phyloP scores from a whole-genome alignment of 2,797 vertebrate genomes.

The Enteromius fasciolatus region DNA sequence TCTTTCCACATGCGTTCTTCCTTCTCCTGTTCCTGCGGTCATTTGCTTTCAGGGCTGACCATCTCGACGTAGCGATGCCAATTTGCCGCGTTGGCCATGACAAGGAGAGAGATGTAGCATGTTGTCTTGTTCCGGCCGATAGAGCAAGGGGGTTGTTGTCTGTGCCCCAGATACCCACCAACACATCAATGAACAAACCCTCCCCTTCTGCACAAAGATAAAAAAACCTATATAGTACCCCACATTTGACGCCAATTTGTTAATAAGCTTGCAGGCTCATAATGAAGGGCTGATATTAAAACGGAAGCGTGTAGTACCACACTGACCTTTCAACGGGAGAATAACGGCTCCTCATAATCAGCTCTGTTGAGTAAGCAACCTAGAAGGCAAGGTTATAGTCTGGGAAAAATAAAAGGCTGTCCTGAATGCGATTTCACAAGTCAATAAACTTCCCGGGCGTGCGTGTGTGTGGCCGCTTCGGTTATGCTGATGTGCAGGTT shows the following conservation, averaged over 20 bases:
- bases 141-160: slow-evolving; percentile 61
- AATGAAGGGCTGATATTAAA: slow-evolving; percentile 72
- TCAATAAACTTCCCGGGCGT: slow-evolving; percentile 71
- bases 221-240: neutral
- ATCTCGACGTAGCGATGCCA: slow-evolving; percentile 66
- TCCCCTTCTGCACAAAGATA: slow-evolving; percentile 15
- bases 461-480: slow-evolving; percentile 48
- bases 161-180: slow-evolving; percentile 13
- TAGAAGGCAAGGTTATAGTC: slow-evolving; percentile 75
- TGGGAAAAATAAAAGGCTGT: slow-evolving; percentile 65
- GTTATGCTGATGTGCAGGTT: slow-evolving; percentile 72
- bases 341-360: slow-evolving; percentile 74
- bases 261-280: slow-evolving; percentile 76
- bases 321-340: slow-evolving; percentile 76
- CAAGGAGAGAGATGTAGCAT: slow-evolving; percentile 53
- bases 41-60: slow-evolving; percentile 31
- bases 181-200: neutral
- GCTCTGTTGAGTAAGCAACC: slow-evolving; percentile 84
- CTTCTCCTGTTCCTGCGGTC: slow-evolving; percentile 28
- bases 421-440: slow-evolving; percentile 77
- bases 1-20: slow-evolving; percentile 25
- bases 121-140: slow-evolving; percentile 55
- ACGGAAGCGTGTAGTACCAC: slow-evolving; percentile 66
- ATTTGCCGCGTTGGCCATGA: slow-evolving; percentile 68
- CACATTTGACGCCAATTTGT: slow-evolving; percentile 70